Evolutionary conservation across 2,888 invertebrate species (phyloP), one percentile per base, ranked within the genome.

Genomic region (Agonopterix alstromeriana): DNA sequence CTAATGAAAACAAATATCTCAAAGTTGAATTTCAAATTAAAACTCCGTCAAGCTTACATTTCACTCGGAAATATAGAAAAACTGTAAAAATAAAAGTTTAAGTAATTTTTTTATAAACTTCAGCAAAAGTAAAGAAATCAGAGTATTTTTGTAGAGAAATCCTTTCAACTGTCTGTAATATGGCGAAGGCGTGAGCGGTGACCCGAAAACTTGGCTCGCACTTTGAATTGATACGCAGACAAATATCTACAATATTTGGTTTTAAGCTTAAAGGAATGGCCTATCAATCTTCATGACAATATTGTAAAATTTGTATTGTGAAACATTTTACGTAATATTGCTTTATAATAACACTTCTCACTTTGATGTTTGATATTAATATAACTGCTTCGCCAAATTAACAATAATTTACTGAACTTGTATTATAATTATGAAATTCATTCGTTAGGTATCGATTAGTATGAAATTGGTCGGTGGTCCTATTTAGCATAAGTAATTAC

Each of bases 201-300:
- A 75, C 76, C 75, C 69, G 68, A 63, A 71, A 74, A 69, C 63
- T 62, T 58, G 58, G 64, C 10, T 67, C 63, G 58, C 65, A 64
- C 68, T 72, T 66, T 64, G 67, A 67, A 70, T 65, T 67, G 61
- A 65, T 61, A 67, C 59, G 11, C 35, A 62, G 58, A 57, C 58
- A 60, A 68, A 70, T 63, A 65, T 67, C 63, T 68, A 59, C 60
- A 63, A 62, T 67, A 65, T 70, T 69, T 70, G 60, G 60, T 61
- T 61, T 56, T 59, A 50, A 51, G 48, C 51, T 50, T 47, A 50
- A 48, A 43, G 17, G 11, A 10, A 46, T 46, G 42, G 8, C 38
- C 40, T 48, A 46, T 49, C 36, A 44, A 36, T 38, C 49, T 48
- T 43, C 12, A n/a, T 8, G 9, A 14, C 43, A 12, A 43, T 41